These are phyloP conservation scores for Upupa epops DNA, from an alignment of 2,113 vertebrate species.

Conservation along the genomic window DNA sequence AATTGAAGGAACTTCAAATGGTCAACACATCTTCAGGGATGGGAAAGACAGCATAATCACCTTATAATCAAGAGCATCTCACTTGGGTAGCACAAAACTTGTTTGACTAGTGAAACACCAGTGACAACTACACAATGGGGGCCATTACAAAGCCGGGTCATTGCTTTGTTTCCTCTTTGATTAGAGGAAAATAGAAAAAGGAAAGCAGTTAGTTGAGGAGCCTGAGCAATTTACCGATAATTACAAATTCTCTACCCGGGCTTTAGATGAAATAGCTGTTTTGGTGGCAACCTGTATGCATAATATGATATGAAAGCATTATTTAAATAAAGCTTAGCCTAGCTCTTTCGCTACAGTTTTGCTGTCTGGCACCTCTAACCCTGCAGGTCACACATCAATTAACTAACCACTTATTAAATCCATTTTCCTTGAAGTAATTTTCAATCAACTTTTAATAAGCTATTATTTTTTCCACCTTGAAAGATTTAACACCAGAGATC, in stretches of 20 bases:
- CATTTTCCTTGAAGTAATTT: conserved; percentile 19
- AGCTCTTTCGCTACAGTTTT: background rate
- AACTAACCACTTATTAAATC: conserved; percentile 19
- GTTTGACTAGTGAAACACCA: background rate
- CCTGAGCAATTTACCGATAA: background rate
- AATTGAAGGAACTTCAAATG: background rate
- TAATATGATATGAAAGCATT: background rate
- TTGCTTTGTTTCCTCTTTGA: background rate
- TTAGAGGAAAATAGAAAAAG: background rate
- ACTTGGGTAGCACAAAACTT: background rate
- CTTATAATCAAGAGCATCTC: background rate
- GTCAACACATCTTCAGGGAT: background rate
- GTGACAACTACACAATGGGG: background rate
- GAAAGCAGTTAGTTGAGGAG: background rate
- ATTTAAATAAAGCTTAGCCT: background rate
- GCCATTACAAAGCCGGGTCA: background rate
- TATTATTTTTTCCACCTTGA: conserved; percentile 39
- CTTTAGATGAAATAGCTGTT: background rate
- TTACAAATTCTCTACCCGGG: background rate
- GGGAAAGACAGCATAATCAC: background rate
- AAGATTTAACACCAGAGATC: conserved; percentile 36
- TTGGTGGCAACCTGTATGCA: background rate
- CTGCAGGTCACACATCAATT: background rate
- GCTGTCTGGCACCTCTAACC: background rate
- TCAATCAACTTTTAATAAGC: conserved; percentile 8